Evolutionary conservation across 92 coral and sea anemone species (phyloP), one percentile per base, ranked within the genome.

Genomic region (Porites divaricata): DNA sequence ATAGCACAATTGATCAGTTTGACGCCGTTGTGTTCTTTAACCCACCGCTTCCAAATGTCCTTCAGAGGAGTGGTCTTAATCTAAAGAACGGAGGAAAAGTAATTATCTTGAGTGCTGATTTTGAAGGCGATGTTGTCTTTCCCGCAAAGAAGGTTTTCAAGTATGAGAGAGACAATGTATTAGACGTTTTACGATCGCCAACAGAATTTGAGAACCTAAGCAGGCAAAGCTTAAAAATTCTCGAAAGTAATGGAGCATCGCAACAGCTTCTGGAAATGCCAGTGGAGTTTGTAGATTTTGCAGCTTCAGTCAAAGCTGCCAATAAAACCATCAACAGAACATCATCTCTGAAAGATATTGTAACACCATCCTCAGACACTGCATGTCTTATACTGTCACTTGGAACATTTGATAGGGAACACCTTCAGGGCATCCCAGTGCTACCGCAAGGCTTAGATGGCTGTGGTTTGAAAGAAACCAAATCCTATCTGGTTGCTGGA

Each of bases 401-500:
- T 63, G 26, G 72, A 48, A 2, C 80, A 19, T 1, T 51, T 51
- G n/a, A 17, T 9, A 51, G 74, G 3, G 63, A 50, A 9, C 23
- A 8, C 51, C 22, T 57, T 69, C 3, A 67, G 22, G 23, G 66
- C 17, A 59, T 80, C 20, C 75, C 50, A 23, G 45, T 91, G 4
- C 78, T 85, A 13, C 84, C 93, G 0, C 62, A 22, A 58, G 86
- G 96, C n/a, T n/a, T 95, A 17, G 94, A 92, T 54, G 73, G 88
- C 17, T 62, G 50, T 22, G 90, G 92, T 10, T 77, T 95, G 67
- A 92, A 88, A 75, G 80, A 69, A 22, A 78, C 88, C 77, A 75
- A 90, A 14, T 86, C 96, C 3, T 95, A 95, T 81, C 70, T 95
- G 81, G 88, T 95, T 8, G 94, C 85, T 1, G 98, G 98, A 13